Percentiles rank a stretch among this genome's conserved stretches.
Evolutionary conservation across 2,113 vertebrate genomes (phyloP).

Genomic region (Otolemur garnettii): DNA sequence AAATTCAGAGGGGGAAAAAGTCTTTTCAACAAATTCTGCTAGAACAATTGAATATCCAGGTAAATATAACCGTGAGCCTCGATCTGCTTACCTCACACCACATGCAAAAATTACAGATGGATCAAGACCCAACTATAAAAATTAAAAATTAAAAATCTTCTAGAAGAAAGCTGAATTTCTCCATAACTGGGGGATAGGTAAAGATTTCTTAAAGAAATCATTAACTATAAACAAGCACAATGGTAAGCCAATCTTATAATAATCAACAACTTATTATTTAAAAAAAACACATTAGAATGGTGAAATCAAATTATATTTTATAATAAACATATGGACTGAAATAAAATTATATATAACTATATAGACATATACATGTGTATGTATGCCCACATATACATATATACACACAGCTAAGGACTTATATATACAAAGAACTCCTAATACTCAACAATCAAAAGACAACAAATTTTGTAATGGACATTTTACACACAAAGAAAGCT

Average conservation of each 20-base stretch:
- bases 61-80: background rate
- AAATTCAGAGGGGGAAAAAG: background rate
- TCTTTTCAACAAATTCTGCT: background rate
- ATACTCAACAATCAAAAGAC: background rate
- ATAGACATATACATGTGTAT: background rate
- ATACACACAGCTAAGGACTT: background rate
- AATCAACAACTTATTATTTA: background rate
- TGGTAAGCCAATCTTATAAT: background rate
- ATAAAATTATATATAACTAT: background rate
- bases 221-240: background rate
- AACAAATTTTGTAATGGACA: background rate
- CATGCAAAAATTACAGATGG: background rate
- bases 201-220: background rate
- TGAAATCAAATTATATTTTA: background rate
- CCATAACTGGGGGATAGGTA: background rate
- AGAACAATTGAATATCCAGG: background rate
- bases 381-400: background rate
- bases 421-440: background rate
- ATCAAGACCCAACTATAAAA: background rate
- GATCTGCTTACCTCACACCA: background rate
- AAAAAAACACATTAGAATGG: background rate
- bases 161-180: background rate
- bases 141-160: background rate
- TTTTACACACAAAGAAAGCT: background rate
- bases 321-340: background rate